Percentiles rank a stretch among this genome's conserved stretches.
Conservation (phyloP, 2,797 vertebrate genomes). For the Notoglanidium macrostoma region DNA sequence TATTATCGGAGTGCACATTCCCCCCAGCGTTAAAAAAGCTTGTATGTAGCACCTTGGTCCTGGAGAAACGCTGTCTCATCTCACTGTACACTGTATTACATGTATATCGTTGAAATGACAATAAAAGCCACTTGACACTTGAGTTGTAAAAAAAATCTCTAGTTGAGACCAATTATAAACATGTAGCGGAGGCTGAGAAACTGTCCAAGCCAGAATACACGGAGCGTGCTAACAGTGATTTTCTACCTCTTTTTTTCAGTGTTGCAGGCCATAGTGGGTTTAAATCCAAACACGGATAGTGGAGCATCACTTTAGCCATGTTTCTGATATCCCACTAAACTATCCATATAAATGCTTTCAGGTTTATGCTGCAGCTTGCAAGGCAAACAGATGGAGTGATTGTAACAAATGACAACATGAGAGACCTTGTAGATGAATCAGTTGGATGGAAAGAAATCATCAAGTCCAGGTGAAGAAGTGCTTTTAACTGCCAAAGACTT, state of each 20-base stretch:
- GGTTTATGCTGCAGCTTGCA: slow-evolving; percentile 84
- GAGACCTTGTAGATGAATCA: slow-evolving; percentile 84
- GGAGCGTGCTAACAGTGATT: background rate
- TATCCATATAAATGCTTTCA: slow-evolving; percentile 56
- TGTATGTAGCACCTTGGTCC: too few relatives aligned
- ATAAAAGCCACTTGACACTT: too few relatives aligned
- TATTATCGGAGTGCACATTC: too few relatives aligned
- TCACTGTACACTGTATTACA: too few relatives aligned
- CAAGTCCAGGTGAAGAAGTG: slow-evolving; percentile 78
- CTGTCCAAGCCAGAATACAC: background rate
- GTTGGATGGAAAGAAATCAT: slow-evolving; percentile 83
- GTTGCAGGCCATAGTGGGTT: background rate
- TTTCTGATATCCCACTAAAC: background rate
- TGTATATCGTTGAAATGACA: too few relatives aligned
- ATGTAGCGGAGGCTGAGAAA: background rate
- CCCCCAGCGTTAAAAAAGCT: too few relatives aligned
- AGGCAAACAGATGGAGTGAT: slow-evolving; percentile 83
- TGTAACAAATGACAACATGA: slow-evolving; percentile 89
- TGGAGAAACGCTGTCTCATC: too few relatives aligned
- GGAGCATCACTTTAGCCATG: background rate
- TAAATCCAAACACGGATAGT: background rate
- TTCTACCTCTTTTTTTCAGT: background rate
- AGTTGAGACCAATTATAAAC: background rate
- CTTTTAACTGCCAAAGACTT: background rate
- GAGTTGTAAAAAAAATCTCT: background rate